Evolutionary conservation across 2,113 vertebrate genomes (phyloP).

Genomic region (Dascyllus trimaculatus): DNA sequence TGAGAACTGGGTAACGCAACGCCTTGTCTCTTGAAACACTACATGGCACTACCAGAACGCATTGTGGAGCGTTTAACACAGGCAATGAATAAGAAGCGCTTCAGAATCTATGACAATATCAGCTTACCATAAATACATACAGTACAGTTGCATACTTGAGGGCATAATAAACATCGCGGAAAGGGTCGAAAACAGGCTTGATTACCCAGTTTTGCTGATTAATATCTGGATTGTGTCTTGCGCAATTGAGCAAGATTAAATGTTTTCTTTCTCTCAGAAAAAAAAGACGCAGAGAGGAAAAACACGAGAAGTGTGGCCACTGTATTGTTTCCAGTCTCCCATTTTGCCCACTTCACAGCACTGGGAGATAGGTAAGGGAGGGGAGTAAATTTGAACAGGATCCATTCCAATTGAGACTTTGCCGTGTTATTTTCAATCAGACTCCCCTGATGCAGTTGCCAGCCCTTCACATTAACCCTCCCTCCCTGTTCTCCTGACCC

Average conservation of each 20-base stretch:
- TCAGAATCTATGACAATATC: no score
- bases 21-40: no score
- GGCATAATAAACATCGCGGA: no score
- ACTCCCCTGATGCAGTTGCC: conserved; percentile 68
- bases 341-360: conserved; percentile 16
- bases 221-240: no score
- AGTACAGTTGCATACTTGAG: no score
- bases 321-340: conserved; percentile 8
- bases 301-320: background rate
- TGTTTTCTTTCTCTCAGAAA: background rate
- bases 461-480: conserved; percentile 70
- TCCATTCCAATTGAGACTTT: conserved; percentile 74
- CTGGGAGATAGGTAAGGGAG: conserved; percentile 26
- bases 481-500: conserved; percentile 54
- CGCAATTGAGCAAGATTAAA: no score
- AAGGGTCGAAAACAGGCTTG: no score
- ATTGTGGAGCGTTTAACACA: no score
- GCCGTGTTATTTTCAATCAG: conserved; percentile 75
- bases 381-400: conserved; percentile 48
- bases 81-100: no score
- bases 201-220: background rate
- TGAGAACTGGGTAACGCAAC: no score
- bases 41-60: no score
- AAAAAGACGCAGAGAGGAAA: background rate
- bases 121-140: no score